Evolutionary conservation across 2,113 vertebrate genomes (phyloP).

Genomic region (Mobula hypostoma): DNA sequence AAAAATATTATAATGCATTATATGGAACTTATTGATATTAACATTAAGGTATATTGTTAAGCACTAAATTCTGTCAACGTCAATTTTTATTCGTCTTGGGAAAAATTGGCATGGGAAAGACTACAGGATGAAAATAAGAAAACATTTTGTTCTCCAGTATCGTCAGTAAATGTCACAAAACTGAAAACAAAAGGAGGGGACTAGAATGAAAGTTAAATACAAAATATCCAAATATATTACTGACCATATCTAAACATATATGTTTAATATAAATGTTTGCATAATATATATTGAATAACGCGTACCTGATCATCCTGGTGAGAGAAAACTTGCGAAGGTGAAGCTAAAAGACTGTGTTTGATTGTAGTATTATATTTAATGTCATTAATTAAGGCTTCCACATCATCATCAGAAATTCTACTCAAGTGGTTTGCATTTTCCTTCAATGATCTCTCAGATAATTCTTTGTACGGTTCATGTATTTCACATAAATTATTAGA

Average conservation of each 20-base stretch:
- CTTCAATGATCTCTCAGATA: constrained; percentile 39
- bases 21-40: background rate
- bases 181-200: background rate
- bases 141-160: background rate
- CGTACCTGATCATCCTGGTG: background rate
- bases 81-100: background rate
- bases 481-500: constrained; percentile 40
- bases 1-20: background rate
- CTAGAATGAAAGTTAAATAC: background rate
- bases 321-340: background rate
- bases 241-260: background rate
- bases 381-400: constrained; percentile 44
- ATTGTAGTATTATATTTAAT: background rate
- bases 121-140: background rate
- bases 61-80: background rate
- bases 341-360: background rate
- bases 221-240: background rate
- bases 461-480: constrained; percentile 43
- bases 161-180: background rate
- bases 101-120: background rate
- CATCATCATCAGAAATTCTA: constrained; percentile 28
- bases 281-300: background rate
- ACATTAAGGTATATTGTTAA: background rate
- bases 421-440: constrained; percentile 38
- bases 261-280: background rate